phyloP scores from a whole-genome alignment of 2,113 vertebrate genomes.

The Dasyornis broadbenti region DNA sequence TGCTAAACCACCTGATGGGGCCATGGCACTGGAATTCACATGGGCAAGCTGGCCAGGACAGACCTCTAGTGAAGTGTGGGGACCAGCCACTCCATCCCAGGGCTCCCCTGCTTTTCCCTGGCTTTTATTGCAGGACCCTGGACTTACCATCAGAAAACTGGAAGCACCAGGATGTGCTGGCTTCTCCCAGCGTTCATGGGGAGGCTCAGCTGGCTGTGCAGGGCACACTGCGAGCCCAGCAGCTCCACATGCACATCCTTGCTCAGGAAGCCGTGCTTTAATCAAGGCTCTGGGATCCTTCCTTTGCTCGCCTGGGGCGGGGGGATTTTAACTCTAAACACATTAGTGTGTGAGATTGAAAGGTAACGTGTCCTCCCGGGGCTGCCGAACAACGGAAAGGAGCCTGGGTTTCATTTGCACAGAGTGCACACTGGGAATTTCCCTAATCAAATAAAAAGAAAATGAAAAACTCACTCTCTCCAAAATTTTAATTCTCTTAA shows the following conservation, averaged over 20 bases:
- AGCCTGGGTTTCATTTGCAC: conserved; percentile 80
- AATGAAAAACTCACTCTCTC: conserved; percentile 75
- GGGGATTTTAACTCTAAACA: conserved; percentile 73
- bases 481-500: conserved; percentile 78
- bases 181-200: fast-evolving
- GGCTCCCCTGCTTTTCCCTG: not conserved
- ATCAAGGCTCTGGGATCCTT: conserved; percentile 74
- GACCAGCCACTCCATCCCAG: not conserved
- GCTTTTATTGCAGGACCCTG: not conserved
- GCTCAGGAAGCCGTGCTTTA: conserved; percentile 63
- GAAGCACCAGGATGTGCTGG: not conserved
- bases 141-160: not conserved
- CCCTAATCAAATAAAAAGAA: conserved; percentile 81
- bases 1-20: not conserved
- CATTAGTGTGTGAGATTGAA: conserved; percentile 74
- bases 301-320: conserved; percentile 58
- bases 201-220: not conserved
- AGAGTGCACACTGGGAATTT: conserved; percentile 69
- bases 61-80: not conserved
- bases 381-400: conserved; percentile 61
- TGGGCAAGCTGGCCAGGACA: not conserved
- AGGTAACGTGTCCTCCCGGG: conserved; percentile 73
- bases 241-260: conserved; percentile 39
- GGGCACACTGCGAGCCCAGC: not conserved
- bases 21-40: fast-evolving